These are phyloP conservation scores for Erythrolamprus reginae DNA, from an alignment of 2,113 vertebrate genomes.

Conservation along the genomic window DNA sequence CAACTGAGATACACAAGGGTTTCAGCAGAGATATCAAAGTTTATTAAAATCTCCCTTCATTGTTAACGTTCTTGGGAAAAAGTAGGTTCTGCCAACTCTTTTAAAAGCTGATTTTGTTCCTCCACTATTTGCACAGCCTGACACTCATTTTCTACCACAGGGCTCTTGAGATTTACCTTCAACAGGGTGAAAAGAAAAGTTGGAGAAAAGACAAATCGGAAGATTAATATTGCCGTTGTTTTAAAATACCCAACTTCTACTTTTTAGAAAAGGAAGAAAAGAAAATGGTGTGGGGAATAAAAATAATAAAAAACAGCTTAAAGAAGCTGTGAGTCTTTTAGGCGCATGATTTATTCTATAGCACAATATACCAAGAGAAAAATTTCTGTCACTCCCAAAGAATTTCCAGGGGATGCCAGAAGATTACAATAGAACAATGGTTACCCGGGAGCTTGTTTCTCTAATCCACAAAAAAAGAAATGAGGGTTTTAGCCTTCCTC, in stretches of 20 bases:
- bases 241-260: neutral
- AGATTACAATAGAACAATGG: slow-evolving; percentile 19
- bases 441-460: slow-evolving; percentile 45
- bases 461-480: slow-evolving; percentile 49
- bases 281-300: neutral
- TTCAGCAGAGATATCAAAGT: neutral
- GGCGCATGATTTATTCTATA: slow-evolving; percentile 10
- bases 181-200: slow-evolving; percentile 10
- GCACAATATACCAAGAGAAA: neutral
- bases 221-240: neutral
- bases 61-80: neutral
- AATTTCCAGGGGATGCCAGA: slow-evolving; percentile 26
- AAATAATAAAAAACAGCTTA: neutral
- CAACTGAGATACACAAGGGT: neutral
- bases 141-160: neutral
- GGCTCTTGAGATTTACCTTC: slow-evolving; percentile 12
- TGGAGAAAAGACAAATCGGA: slow-evolving; percentile 16
- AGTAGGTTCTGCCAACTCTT: neutral
- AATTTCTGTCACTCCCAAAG: slow-evolving; percentile 24
- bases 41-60: neutral
- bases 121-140: slow-evolving; percentile 8
- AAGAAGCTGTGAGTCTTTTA: neutral
- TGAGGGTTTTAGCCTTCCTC: slow-evolving; percentile 34
- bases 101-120: slow-evolving; percentile 14
- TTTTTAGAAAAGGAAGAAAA: neutral